These are phyloP conservation scores for Gulo gulo DNA, from an alignment of 2,113 vertebrate species.

Conservation along the genomic window DNA sequence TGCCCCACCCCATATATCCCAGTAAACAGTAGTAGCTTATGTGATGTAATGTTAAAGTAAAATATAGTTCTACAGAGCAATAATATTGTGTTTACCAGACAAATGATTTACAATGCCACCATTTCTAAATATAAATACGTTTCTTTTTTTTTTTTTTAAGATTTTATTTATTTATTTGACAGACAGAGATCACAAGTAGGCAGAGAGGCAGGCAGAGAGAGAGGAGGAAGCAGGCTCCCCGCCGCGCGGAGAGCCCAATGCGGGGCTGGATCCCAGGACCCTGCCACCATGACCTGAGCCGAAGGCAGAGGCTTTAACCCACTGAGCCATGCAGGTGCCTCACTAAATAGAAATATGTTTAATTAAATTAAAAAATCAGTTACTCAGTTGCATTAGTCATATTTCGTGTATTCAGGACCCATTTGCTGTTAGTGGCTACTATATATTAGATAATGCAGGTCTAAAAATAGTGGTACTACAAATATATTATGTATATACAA, in stretches of 20 bases:
- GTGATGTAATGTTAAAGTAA: background rate
- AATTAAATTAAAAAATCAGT: background rate
- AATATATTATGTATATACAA: background rate
- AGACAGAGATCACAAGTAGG: too few relatives aligned
- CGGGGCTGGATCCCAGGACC: too few relatives aligned
- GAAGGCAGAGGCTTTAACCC: too few relatives aligned
- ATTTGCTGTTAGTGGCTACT: background rate
- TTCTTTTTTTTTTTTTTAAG: too few relatives aligned
- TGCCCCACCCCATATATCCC: accelerated
- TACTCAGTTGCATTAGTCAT: background rate
- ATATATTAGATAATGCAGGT: background rate
- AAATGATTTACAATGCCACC: background rate
- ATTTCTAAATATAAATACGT: background rate
- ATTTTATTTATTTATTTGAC: too few relatives aligned
- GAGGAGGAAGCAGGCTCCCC: too few relatives aligned
- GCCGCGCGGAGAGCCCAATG: too few relatives aligned
- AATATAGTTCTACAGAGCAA: background rate
- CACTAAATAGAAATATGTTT: background rate
- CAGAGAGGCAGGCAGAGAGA: too few relatives aligned
- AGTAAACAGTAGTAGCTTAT: background rate
- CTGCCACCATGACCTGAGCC: too few relatives aligned
- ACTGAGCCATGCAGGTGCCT: too few relatives aligned
- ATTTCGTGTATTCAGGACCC: background rate
- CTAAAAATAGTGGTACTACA: background rate
- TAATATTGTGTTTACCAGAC: background rate